A percentile compares a stretch with the other conserved stretches of the same genome.
Conservation (phyloP, 2,113 vertebrate species). For the Tragelaphus buxtoni region DNA sequence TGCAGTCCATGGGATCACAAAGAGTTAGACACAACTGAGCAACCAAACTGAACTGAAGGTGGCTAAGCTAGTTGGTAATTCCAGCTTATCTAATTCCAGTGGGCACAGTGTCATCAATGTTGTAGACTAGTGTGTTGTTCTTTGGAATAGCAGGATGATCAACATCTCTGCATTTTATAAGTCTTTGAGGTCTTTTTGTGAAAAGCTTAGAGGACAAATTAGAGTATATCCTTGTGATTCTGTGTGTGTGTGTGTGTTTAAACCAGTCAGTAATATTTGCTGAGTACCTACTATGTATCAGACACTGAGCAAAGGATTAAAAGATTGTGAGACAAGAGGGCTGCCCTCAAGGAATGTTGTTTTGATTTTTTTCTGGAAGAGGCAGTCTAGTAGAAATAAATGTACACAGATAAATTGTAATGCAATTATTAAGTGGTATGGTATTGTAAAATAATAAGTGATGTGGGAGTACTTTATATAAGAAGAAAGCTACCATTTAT, state of each 20-base stretch:
- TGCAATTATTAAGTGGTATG: not conserved
- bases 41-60: not conserved
- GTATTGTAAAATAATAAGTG: not conserved
- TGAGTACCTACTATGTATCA: too few relatives aligned
- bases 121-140: not conserved
- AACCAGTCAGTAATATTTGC: not conserved
- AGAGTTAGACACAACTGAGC: not conserved
- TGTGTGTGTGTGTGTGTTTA: not conserved
- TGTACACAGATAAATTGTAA: not conserved
- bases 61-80: not conserved
- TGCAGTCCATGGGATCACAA: not conserved
- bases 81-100: not conserved
- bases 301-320: not conserved
- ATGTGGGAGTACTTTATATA: not conserved
- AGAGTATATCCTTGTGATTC: not conserved
- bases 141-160: not conserved
- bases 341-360: not conserved
- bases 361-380: not conserved
- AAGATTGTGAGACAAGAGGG: not conserved
- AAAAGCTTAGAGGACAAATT: not conserved
- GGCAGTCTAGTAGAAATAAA: not conserved
- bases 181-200: not conserved
- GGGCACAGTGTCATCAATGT: not conserved
- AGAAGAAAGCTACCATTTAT: not conserved
- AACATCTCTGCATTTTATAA: not conserved